These are phyloP conservation scores for Nymphicus hollandicus DNA, from an alignment of 2,113 vertebrate species.

Conservation along the genomic window DNA sequence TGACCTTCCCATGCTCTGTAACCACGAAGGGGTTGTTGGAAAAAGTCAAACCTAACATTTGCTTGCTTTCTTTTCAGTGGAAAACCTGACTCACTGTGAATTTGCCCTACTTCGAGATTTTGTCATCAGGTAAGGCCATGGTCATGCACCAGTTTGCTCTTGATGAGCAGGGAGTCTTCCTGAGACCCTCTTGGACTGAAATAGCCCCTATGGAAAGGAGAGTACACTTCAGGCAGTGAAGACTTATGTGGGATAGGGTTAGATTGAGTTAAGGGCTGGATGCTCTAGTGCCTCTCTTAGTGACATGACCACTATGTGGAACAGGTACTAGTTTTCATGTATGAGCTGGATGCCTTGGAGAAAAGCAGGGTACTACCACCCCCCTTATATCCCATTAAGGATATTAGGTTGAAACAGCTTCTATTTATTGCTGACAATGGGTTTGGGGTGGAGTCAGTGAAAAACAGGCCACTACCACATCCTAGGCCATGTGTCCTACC, in stretches of 20 bases:
- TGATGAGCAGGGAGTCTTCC: background rate
- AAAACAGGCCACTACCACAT: background rate
- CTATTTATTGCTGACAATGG: background rate
- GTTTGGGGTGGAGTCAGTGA: background rate
- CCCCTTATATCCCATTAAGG: background rate
- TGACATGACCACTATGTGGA: background rate
- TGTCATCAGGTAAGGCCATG: conserved; percentile 87
- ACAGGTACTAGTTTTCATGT: background rate
- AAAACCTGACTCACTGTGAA: conserved; percentile 96
- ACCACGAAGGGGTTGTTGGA: background rate
- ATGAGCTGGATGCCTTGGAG: background rate
- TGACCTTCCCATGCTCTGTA: background rate
- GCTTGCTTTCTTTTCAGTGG: conserved; percentile 80
- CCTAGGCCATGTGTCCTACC: background rate
- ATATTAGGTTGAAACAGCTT: background rate
- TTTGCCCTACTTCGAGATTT: conserved; percentile 95
- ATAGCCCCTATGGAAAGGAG: background rate
- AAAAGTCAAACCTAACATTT: background rate
- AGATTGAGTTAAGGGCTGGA: background rate
- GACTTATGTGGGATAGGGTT: background rate
- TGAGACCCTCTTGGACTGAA: background rate
- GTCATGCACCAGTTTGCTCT: background rate
- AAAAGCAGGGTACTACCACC: background rate
- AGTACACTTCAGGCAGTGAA: background rate
- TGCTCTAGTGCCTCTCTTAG: background rate